Conservation (phyloP, 2,888 invertebrate species). For the Mermis nigrescens region DNA sequence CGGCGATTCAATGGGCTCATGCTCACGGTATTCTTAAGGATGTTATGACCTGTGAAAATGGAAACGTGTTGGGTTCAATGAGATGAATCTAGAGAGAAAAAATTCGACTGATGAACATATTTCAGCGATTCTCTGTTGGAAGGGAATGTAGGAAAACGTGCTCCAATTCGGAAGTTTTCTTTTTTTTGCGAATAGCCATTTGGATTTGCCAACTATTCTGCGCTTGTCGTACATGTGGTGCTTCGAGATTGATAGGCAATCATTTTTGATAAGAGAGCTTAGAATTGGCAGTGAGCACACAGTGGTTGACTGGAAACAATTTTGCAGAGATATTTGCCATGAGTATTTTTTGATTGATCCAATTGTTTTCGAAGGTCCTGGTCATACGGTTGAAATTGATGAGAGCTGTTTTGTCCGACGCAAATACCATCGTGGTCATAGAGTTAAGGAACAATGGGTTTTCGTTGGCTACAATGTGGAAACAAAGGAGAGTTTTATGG, state of each 20-base stretch:
- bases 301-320: background rate
- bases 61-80: background rate
- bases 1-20: background rate
- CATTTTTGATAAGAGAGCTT: background rate
- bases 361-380: background rate
- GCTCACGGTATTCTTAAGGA: background rate
- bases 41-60: background rate
- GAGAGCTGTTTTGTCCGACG: too few relatives aligned
- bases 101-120: background rate
- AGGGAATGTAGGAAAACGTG: background rate
- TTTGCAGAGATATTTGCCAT: too few relatives aligned
- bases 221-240: background rate
- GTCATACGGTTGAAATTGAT: too few relatives aligned
- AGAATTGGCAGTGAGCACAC: background rate
- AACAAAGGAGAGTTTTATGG: constrained; percentile 14
- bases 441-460: constrained; percentile 18
- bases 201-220: background rate
- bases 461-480: constrained; percentile 18
- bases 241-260: background rate
- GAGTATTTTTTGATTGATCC: background rate
- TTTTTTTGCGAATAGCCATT: background rate
- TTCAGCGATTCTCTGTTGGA: background rate
- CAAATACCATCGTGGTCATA: constrained; percentile 14
- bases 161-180: background rate
- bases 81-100: background rate